Evolutionary conservation across 2,113 vertebrate genomes (phyloP).

Genomic region (Aspiorhynchus laticeps): DNA sequence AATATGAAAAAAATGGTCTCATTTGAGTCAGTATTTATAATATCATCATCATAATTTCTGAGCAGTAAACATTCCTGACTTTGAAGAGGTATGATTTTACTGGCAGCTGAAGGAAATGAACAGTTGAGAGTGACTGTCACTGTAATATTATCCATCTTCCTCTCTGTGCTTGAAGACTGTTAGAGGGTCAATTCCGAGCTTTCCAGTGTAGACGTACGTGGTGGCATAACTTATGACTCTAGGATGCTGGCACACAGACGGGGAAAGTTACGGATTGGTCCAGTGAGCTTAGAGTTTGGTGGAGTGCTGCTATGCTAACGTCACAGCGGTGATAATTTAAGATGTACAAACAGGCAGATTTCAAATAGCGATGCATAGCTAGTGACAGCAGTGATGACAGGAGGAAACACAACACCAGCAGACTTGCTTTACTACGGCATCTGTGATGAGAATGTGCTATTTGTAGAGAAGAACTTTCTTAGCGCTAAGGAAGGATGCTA

Average conservation of each 20-base stretch:
- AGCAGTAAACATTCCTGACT: background rate
- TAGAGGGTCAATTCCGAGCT: constrained; percentile 6
- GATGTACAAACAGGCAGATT: constrained; percentile 57
- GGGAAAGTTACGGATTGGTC: constrained; percentile 6
- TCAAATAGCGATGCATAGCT: constrained; percentile 41
- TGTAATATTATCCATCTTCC: constrained; percentile 16
- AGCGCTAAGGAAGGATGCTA: constrained; percentile 43
- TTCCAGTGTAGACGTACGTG: background rate
- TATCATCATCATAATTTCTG: background rate
- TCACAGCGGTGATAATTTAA: constrained; percentile 56
- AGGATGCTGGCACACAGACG: background rate
- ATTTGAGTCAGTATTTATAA: background rate
- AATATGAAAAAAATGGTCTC: background rate
- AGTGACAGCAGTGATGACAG: constrained; percentile 63
- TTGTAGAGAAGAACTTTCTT: constrained; percentile 49
- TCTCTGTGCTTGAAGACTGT: constrained; percentile 1
- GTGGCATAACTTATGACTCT: constrained; percentile 48
- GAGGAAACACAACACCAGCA: constrained; percentile 59
- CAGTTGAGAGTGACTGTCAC: background rate
- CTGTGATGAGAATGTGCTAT: constrained; percentile 58
- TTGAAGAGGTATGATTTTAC: constrained; percentile 20
- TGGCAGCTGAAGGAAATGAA: constrained; percentile 12
- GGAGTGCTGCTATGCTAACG: constrained; percentile 28
- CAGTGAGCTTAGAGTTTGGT: constrained; percentile 1
- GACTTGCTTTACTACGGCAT: constrained; percentile 62